Evolutionary conservation across 2,113 vertebrate genomes (phyloP).

Genomic region (Coptodon rendalli): DNA sequence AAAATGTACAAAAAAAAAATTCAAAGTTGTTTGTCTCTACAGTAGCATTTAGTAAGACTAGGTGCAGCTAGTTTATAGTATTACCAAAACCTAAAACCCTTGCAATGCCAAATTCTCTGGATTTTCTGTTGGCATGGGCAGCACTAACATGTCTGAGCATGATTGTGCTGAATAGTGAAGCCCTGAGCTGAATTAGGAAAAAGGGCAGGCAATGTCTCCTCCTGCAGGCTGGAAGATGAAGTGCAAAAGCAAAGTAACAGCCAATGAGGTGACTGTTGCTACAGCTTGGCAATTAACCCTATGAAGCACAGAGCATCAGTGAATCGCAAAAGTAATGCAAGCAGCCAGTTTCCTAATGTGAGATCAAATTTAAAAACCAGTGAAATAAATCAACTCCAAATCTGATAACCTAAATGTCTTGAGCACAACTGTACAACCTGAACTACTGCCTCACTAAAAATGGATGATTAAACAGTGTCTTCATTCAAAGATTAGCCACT

Average conservation of each 20-base stretch:
- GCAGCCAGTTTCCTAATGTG: neutral
- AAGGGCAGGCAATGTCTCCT: constrained; percentile 50
- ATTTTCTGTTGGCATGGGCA: neutral
- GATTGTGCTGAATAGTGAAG: neutral
- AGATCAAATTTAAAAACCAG: neutral
- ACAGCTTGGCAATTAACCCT: constrained; percentile 51
- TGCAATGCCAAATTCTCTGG: neutral
- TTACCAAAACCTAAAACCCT: neutral
- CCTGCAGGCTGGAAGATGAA: constrained; percentile 38
- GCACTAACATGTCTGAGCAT: neutral
- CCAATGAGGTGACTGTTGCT: constrained; percentile 64
- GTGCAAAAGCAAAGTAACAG: neutral
- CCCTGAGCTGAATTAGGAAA: neutral
- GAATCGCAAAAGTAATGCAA: neutral
- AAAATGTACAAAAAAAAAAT: neutral
- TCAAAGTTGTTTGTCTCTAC: neutral
- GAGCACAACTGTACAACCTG: neutral
- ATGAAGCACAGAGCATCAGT: neutral
- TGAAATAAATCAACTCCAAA: neutral
- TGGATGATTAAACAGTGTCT: neutral
- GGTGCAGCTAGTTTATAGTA: neutral
- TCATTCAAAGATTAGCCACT: neutral
- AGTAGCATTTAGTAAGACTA: neutral
- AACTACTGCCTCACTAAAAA: neutral
- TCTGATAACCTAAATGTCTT: neutral